Percentiles rank a stretch among this genome's conserved stretches.
Evolutionary conservation across 2,797 vertebrate genomes (phyloP).

Genomic region (Odontamblyopus lacepedii): DNA sequence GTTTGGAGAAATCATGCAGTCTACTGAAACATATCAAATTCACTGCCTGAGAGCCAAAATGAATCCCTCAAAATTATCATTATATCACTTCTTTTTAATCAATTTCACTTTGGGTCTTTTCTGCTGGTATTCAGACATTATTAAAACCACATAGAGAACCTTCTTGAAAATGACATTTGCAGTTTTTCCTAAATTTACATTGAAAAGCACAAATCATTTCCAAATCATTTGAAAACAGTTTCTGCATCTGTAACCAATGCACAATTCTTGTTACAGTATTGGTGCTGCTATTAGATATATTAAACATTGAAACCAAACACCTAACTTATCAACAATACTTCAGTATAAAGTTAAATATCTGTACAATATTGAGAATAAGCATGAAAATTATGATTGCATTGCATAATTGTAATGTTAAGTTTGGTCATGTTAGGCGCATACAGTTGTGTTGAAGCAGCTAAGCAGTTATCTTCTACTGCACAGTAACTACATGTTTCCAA

Average conservation of each 20-base stretch:
- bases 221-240: neutral
- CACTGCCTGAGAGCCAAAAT: constrained; percentile 10
- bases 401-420: neutral
- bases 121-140: neutral
- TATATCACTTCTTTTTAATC: constrained; percentile 9
- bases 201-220: neutral
- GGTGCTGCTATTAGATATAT: no score
- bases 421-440: no score
- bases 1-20: constrained; percentile 9
- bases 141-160: neutral
- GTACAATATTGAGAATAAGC: neutral
- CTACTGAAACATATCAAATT: constrained; percentile 11
- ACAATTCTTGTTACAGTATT: neutral
- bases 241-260: neutral
- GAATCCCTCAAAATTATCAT: constrained; percentile 7
- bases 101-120: constrained; percentile 2
- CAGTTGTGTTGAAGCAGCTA: neutral
- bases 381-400: neutral
- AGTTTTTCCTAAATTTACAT: neutral
- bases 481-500: neutral
- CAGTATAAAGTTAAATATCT: neutral
- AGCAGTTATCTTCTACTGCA: neutral
- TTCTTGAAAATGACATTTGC: neutral
- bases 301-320: neutral
- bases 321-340: neutral